phyloP scores from a whole-genome alignment of 2,888 invertebrate species.

The Timema podura region DNA sequence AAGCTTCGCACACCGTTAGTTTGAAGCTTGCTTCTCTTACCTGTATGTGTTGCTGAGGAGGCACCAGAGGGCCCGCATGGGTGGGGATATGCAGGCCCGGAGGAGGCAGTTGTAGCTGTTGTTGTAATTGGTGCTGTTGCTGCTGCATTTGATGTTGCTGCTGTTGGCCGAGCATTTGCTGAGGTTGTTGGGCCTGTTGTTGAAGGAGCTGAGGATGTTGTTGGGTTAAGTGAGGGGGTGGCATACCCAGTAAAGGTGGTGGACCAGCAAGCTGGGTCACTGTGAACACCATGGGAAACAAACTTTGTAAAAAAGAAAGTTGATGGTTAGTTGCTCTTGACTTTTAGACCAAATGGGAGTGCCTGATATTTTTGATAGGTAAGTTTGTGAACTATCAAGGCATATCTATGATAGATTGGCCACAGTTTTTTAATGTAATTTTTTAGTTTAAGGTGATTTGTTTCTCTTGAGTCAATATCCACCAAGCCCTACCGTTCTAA shows the following conservation, averaged over 20 bases:
- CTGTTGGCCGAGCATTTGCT: slow-evolving; percentile 29
- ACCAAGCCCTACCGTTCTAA: no score
- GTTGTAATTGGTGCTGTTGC: slow-evolving; percentile 28
- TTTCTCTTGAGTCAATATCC: no score
- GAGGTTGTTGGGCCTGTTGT: slow-evolving; percentile 34
- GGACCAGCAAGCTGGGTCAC: slow-evolving; percentile 28
- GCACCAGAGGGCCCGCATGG: slow-evolving; percentile 43
- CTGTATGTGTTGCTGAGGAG: slow-evolving; percentile 36
- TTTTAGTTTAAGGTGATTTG: no score
- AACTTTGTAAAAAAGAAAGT: no score
- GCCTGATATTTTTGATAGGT: no score
- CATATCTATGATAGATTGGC: no score
- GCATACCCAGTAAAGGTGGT: slow-evolving; percentile 32
- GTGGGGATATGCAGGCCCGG: slow-evolving; percentile 45
- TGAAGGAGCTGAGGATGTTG: slow-evolving; percentile 29
- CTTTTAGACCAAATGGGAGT: no score
- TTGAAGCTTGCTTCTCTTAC: slow-evolving; percentile 8
- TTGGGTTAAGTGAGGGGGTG: slow-evolving; percentile 34
- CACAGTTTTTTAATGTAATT: no score
- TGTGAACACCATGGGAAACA: not conserved
- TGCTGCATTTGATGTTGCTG: slow-evolving; percentile 26
- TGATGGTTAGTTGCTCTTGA: no score
- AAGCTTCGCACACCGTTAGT: no score
- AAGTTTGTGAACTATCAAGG: no score
- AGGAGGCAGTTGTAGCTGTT: slow-evolving; percentile 39